Evolutionary conservation across 2,113 vertebrate species (phyloP), one percentile per base, ranked within the genome.

Genomic region (Oreochromis tanganicae): DNA sequence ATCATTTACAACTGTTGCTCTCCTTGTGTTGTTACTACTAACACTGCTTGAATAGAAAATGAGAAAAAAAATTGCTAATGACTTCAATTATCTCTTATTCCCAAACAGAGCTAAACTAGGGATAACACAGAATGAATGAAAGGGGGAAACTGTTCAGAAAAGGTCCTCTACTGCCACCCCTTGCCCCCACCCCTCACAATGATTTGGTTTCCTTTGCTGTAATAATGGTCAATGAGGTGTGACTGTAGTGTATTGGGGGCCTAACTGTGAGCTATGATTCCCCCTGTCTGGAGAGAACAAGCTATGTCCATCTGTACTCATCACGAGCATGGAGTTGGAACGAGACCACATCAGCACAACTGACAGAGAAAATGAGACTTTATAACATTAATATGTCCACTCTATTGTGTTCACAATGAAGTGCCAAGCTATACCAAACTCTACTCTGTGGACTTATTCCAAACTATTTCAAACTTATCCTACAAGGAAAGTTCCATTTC

Each of bases 311-410:
- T 92, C 93, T 93, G 93, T 94, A 93, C 94, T 94, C 93, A 95
- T 95, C 93, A 83, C 80, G 61, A 55, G 81, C 91, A 75, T 73
- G 92, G 91, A 92, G 88, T 87, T 87, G 89, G 91, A 95, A 94
- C 86, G 87, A 87, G 85, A 92, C 91, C 91, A 91, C 93, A 96
- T 95, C 95, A 95, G 95, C 95, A 95, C 91, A 95, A 92, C 92
- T 93, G 93, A 94, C 91, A 89, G 82, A 87, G 88, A 86, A 89
- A 88, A 96, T 91, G 92, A 94, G 92, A 93, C 91, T 95, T 95
- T 94, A 96, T 94, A 79, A 57, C 85, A 19, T 87, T 86, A 89
- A 93, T 87, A 84, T 84, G 50, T 88, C 83, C 86, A 71, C 87
- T 94, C 89, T 93, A 82, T 89, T 81, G 87, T 56, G 78, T 55